Conservation (phyloP, 2,113 vertebrate genomes). For the Steatornis caripensis region DNA sequence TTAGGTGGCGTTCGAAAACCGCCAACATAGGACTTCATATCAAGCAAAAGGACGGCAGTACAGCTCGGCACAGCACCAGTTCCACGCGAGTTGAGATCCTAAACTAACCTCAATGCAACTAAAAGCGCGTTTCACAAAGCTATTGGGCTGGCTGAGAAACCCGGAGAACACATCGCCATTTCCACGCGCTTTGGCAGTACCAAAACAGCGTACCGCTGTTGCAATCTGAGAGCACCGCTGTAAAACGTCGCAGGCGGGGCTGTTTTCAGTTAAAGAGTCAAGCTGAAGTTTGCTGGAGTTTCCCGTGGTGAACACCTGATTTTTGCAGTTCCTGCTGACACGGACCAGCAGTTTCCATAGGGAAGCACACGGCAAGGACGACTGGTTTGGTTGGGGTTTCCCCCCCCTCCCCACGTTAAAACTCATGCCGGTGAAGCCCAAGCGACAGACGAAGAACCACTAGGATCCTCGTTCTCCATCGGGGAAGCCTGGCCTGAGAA, state of each 20-base stretch:
- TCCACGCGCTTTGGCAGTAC: not conserved
- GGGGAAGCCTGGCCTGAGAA: not conserved
- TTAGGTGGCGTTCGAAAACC: not conserved
- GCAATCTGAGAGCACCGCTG: not conserved
- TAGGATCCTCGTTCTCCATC: not conserved
- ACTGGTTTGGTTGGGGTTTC: not conserved
- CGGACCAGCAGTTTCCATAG: not conserved
- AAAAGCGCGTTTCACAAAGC: not conserved
- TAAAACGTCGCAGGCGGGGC: not conserved
- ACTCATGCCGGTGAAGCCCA: not conserved
- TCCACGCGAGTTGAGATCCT: not conserved
- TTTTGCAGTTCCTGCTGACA: not conserved
- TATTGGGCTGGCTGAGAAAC: not conserved
- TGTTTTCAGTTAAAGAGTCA: not conserved
- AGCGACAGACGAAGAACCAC: not conserved
- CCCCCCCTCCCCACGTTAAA: not conserved
- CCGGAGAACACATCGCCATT: too few species aligned
- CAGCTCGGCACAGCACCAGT: not conserved
- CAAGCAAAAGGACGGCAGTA: not conserved
- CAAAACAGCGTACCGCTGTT: not conserved
- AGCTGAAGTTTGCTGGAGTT: not conserved
- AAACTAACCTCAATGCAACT: not conserved
- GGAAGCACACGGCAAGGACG: not conserved
- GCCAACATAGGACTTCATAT: not conserved
- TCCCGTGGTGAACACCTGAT: not conserved